Evolutionary conservation across 2,797 vertebrate species (phyloP).

Genomic region (Chiroxiphia lanceolata): DNA sequence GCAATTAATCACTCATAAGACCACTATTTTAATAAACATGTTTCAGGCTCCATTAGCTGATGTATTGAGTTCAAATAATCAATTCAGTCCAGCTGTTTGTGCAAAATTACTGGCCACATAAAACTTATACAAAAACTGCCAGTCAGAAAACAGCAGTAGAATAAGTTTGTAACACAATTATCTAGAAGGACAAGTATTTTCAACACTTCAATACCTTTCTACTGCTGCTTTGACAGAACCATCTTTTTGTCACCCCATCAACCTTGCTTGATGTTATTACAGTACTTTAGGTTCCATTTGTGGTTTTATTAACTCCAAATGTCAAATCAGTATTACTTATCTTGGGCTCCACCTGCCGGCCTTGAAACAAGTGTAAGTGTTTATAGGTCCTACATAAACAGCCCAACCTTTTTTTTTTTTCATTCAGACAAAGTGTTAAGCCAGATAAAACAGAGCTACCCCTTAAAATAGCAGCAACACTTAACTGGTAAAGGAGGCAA

Average conservation of each 20-base stretch:
- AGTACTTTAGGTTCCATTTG: background rate
- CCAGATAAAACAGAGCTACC: background rate
- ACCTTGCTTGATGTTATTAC: background rate
- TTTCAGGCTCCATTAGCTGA: background rate
- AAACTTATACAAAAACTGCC: background rate
- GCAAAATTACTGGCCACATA: background rate
- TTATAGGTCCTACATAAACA: background rate
- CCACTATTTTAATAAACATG: constrained; percentile 7
- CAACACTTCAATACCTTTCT: background rate
- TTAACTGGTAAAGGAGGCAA: background rate
- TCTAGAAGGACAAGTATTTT: background rate
- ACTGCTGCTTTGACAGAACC: background rate
- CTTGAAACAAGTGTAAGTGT: background rate
- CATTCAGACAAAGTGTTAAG: background rate
- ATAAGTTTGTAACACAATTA: background rate
- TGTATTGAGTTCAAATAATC: background rate
- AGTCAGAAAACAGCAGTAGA: background rate
- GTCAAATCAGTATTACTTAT: background rate
- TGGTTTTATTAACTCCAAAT: background rate
- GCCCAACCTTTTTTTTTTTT: background rate
- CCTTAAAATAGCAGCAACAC: background rate
- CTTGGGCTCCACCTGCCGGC: background rate
- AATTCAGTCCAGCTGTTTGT: background rate
- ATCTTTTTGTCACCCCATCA: background rate
- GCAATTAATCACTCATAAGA: constrained; percentile 6